Conservation (phyloP, 1,140 invertebrate genomes). For the Elymnias hypermnestra region DNA sequence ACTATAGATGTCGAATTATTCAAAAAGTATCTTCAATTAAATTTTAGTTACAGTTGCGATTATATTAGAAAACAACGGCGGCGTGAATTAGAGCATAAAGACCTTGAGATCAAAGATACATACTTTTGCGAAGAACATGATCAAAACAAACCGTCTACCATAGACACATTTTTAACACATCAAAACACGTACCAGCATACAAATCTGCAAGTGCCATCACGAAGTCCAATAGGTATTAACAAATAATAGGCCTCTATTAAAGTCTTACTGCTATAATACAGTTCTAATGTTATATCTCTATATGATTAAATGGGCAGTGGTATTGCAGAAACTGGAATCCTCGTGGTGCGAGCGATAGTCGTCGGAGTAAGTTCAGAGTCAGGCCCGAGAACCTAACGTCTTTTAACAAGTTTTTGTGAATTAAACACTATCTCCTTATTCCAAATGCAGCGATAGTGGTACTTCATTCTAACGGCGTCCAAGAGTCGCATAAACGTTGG, state of each 20-base stretch:
- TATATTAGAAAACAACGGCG: conserved; percentile 5
- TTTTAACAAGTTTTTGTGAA: conserved; percentile 92
- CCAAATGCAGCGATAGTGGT: conserved; percentile 91
- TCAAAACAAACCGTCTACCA: conserved; percentile 24
- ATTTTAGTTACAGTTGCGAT: no score
- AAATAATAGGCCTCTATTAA: conserved; percentile 39
- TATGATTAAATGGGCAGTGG: conserved; percentile 61
- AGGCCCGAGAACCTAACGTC: conserved; percentile 77
- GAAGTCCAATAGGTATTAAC: conserved; percentile 39
- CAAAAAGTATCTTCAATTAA: no score
- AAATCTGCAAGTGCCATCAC: conserved; percentile 66
- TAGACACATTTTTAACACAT: conserved; percentile 20
- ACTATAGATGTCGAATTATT: no score
- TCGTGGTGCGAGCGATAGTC: conserved; percentile 56
- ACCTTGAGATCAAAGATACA: conserved; percentile 44
- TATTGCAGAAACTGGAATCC: conserved; percentile 52
- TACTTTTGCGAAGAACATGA: conserved; percentile 25
- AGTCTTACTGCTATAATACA: conserved; percentile 31
- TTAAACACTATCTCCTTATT: conserved; percentile 92
- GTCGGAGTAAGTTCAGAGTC: conserved; percentile 45
- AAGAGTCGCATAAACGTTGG: conserved; percentile 61
- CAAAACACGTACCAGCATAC: conserved; percentile 60
- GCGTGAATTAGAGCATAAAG: conserved; percentile 38
- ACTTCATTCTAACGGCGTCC: conserved; percentile 78
- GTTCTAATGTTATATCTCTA: conserved; percentile 37